Evolutionary conservation across 92 coral and sea anemone species (phyloP), one percentile per base, ranked within the genome.

Genomic region (Virgularia gustaviana): DNA sequence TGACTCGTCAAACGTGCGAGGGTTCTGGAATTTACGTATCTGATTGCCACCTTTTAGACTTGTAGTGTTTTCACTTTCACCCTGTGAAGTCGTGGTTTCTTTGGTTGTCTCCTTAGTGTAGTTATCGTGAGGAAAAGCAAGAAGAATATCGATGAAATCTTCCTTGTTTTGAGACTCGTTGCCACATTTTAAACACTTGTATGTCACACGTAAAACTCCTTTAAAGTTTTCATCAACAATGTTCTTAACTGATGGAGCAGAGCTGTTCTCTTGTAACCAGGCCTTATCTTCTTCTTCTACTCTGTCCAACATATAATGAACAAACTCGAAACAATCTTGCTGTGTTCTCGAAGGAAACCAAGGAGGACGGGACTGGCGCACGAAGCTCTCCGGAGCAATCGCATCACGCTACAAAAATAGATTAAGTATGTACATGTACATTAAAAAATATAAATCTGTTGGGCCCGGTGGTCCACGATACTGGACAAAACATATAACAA

Each of bases 281-380:
- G 73, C 57, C 49, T 83, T 84, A 63, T 92, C 98, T 77, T 92
- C 98, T 18, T 82, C 87, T 42, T 90, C 90, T 10, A 89, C 43
- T 47, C 83, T 89, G 79, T 92, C 98, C 73, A 92, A 82, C 19
- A 92, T 83, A 39, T 78, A 92, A 71, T 92, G 90, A 19, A 92
- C 87, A 63, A 92, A 92, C 42, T 92, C 98, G 9, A 92, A 92
- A 67, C 98, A 92, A 34, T 92, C 98, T 67, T 92, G 98, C 63
- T 92, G 98, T 15, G 98, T 83, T 6, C 98, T 96, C 33, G 89
- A 81, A 0, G 94, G 76, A 75, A 92, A 92, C 98, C 98, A 92
- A 13, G 98, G 89, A 12, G 98, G 98, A n/a, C 98, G 83, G 11
- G 98, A 91, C 5, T 79, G 87, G 9, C 85, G 78, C 42, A 89